Evolutionary conservation across 2,113 vertebrate species (phyloP), one percentile per base, ranked within the genome.

Genomic region (Alouatta palliata): DNA sequence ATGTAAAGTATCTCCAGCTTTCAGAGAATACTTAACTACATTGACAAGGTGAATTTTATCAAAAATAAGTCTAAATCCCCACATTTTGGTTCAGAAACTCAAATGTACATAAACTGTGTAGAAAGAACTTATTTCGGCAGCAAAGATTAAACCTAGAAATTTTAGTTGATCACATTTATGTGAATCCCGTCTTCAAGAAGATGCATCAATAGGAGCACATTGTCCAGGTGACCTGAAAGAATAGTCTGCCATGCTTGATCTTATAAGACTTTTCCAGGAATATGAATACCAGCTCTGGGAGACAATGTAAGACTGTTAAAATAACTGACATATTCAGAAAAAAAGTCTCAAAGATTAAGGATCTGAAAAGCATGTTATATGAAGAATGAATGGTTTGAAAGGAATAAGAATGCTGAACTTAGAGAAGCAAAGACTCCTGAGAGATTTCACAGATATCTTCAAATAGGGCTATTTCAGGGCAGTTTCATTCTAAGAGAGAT

Each of bases 41-140:
- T 16, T 79, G 4, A 45, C 70, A 80, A 85, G 3, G 2, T 61
- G 66, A 77, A 30, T 84, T 66, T 64, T 70, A 79, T 83, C 45
- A 75, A 52, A 58, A 43, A 75, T 76, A 83, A 56, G 66, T 58
- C 54, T 64, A 32, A 94, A 94, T 21, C 9, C 32, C 14, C 25
- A 94, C 30, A 75, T 64, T 87, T 80, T 56, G n/a, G 16, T 76
- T 84, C 52, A 87, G 56, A 90, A 92, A 91, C 91, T 56, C 64
- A 90, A 91, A 86, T 40, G 9, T 49, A 47, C 7, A 66, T 82
- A 8, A 95, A 94, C 30, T 68, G 8, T 16, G 2, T 52, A 82
- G 21, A 66, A 87, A 80, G 5, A 94, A 52, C 2, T 11, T 81
- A 13, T 70, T 90, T 83, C 25, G 30, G 16, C 14, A 86, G 40